phyloP scores from a whole-genome alignment of 2,888 invertebrate species.

The Laspeyria flexula region DNA sequence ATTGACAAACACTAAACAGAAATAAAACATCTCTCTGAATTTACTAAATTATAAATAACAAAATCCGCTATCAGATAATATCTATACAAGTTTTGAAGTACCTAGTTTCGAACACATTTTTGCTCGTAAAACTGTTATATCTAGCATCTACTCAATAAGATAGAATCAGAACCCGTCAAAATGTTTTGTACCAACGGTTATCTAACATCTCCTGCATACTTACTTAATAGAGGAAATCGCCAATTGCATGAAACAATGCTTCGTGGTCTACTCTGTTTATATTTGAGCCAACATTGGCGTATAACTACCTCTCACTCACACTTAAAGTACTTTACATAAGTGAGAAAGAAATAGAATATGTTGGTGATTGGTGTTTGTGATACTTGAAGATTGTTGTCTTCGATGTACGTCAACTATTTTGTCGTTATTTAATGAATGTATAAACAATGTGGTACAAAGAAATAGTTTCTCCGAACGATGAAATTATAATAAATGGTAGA shows the following conservation, averaged over 20 bases:
- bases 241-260: conserved; percentile 74
- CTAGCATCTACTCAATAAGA: conserved; percentile 46
- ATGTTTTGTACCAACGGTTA: conserved; percentile 74
- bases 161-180: conserved; percentile 67
- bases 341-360: not conserved
- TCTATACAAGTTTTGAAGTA: not conserved
- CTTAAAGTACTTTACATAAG: not conserved
- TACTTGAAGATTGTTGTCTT: conserved; percentile 49
- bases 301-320: conserved; percentile 9
- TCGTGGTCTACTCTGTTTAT: conserved; percentile 35
- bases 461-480: conserved; percentile 40
- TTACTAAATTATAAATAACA: too few relatives aligned
- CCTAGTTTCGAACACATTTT: conserved; percentile 30
- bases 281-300: conserved; percentile 38
- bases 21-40: too few relatives aligned
- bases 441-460: conserved; percentile 39
- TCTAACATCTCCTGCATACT: conserved; percentile 71
- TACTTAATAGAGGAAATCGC: conserved; percentile 79
- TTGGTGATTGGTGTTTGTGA: conserved; percentile 23
- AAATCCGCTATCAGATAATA: too few relatives aligned
- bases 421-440: conserved; percentile 47
- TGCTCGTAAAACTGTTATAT: conserved; percentile 37
- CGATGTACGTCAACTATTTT: conserved; percentile 45
- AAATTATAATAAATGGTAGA: conserved; percentile 34
- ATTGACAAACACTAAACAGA: too few relatives aligned